Percentiles rank a stretch among this genome's conserved stretches.
Evolutionary conservation across 2,888 invertebrate genomes (phyloP).

Genomic region (Cynaeus angustus): DNA sequence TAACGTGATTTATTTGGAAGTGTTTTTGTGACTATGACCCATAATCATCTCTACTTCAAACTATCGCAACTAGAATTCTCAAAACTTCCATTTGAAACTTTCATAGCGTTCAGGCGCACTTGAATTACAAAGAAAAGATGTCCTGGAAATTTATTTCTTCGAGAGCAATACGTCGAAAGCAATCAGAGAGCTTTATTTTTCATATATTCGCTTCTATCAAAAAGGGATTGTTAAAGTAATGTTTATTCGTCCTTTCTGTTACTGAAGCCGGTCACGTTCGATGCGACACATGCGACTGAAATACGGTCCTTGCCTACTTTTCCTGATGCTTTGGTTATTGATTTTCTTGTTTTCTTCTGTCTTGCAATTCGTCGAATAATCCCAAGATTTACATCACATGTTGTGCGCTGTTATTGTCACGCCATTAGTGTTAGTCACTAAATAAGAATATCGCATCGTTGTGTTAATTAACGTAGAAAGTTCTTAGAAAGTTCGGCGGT

Average conservation of each 20-base stretch:
- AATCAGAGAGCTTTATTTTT: slow-evolving; percentile 32
- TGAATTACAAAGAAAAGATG: neutral
- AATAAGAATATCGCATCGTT: neutral
- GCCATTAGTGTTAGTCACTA: neutral
- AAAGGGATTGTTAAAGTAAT: slow-evolving; percentile 41
- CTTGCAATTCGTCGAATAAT: slow-evolving; percentile 10
- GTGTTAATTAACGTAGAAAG: slow-evolving; percentile 19
- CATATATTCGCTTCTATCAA: slow-evolving; percentile 39
- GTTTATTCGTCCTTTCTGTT: slow-evolving; percentile 44
- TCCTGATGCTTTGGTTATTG: slow-evolving; percentile 46
- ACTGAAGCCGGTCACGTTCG: slow-evolving; percentile 46
- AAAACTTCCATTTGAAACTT: neutral
- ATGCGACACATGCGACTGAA: slow-evolving; percentile 46
- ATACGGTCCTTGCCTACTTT: slow-evolving; percentile 45
- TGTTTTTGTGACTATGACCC: no score
- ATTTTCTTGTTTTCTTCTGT: slow-evolving; percentile 42
- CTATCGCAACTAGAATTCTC: no score
- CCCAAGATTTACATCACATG: slow-evolving; percentile 5
- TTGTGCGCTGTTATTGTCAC: neutral
- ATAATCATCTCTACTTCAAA: no score
- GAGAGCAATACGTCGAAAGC: neutral
- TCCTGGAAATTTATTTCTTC: slow-evolving; percentile 1
- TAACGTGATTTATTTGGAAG: no score
- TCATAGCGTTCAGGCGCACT: neutral
- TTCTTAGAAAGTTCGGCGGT: slow-evolving; percentile 4